A percentile compares a stretch with the other conserved stretches of the same genome.
phyloP scores from a whole-genome alignment of 1,140 invertebrate genomes.

The Drosophila fuyamai region DNA sequence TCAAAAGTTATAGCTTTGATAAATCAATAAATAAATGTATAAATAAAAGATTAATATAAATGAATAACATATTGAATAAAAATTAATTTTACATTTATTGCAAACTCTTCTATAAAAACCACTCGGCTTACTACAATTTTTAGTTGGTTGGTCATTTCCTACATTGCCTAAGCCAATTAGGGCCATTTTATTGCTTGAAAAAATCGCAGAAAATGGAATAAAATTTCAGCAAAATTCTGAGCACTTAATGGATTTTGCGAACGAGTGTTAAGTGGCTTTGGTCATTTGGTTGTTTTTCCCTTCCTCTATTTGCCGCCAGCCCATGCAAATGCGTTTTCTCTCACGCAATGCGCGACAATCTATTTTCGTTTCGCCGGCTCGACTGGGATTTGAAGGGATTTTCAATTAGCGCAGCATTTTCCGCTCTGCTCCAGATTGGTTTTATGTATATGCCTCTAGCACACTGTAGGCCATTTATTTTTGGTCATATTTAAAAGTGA shows the following conservation, averaged over 20 bases:
- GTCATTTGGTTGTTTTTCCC: conserved; percentile 60
- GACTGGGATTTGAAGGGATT: conserved; percentile 70
- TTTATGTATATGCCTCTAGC: conserved; percentile 5
- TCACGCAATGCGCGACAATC: conserved; percentile 64
- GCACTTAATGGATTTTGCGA: conserved; percentile 71
- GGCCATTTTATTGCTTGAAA: conserved; percentile 26
- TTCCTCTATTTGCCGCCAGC: neutral
- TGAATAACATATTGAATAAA: no score
- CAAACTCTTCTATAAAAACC: no score
- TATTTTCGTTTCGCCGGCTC: conserved; percentile 55
- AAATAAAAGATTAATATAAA: no score
- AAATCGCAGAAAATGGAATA: conserved; percentile 29
- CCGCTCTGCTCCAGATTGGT: conserved; percentile 8
- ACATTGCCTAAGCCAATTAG: conserved; percentile 29
- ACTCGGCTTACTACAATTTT: no score
- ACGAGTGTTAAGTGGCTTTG: conserved; percentile 76
- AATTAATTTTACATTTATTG: no score
- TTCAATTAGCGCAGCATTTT: conserved; percentile 69
- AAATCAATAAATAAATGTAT: no score
- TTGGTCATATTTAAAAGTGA: conserved; percentile 61
- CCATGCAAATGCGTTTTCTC: conserved; percentile 56
- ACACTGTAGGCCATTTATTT: conserved; percentile 57
- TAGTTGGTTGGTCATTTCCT: neutral
- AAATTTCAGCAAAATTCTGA: conserved; percentile 39
- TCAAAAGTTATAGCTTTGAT: no score